These are phyloP conservation scores for Trachelipus rathkii DNA, from an alignment of 1,140 invertebrate species.

Conservation along the genomic window DNA sequence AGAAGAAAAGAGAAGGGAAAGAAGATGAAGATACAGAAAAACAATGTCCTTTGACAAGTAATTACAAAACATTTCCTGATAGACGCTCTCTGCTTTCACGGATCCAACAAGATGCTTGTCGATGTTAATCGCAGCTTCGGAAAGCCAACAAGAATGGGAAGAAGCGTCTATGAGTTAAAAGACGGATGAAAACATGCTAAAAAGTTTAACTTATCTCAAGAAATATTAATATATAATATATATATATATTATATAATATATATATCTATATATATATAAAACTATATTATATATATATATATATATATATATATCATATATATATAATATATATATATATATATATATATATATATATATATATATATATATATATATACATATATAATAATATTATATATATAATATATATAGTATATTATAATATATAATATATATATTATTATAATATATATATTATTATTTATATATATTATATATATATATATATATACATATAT, in stretches of 20 bases:
- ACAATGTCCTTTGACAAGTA: neutral
- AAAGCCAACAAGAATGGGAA: neutral
- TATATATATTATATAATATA: too few species aligned
- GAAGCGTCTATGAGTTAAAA: too few species aligned
- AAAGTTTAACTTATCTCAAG: too few species aligned
- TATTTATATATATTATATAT: neutral
- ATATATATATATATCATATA: neutral
- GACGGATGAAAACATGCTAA: too few species aligned
- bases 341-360: neutral
- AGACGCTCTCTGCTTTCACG: neutral
- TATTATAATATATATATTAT: neutral
- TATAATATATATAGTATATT: neutral
- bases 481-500: neutral
- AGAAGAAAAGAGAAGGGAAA: too few species aligned
- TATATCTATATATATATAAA: neutral
- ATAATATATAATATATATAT: neutral
- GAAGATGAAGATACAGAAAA: too few species aligned
- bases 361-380: neutral
- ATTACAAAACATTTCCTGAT: constrained; percentile 5
- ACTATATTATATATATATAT: neutral
- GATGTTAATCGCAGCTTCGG: neutral
- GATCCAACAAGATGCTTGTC: neutral
- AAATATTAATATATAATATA: too few species aligned
- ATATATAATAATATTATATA: neutral
- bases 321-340: neutral